Conservation (phyloP, 2,797 vertebrate species). For the Channa striata region DNA sequence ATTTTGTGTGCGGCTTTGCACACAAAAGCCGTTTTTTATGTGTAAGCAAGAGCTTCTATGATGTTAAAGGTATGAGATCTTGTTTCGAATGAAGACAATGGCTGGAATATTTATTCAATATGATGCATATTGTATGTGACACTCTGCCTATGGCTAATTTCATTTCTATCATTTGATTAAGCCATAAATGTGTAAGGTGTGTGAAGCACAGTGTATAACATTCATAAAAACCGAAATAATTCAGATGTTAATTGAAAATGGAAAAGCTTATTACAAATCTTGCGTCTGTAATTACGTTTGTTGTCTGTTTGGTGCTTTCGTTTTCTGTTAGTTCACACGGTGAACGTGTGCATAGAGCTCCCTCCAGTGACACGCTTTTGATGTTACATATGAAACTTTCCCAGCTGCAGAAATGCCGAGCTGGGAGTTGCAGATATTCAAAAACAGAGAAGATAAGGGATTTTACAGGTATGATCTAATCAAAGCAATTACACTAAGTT, state of each 20-base stretch:
- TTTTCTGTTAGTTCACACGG: neutral
- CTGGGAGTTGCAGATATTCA: neutral
- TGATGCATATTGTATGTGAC: neutral
- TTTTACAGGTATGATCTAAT: neutral
- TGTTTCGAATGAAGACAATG: neutral
- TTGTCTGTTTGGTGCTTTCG: no score
- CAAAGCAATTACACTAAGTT: neutral
- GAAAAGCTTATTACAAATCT: neutral
- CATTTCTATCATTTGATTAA: neutral
- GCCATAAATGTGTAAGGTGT: no score
- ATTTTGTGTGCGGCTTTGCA: neutral
- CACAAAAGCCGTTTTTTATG: neutral
- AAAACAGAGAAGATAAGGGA: neutral
- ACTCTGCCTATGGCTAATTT: neutral
- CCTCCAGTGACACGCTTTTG: constrained; percentile 43
- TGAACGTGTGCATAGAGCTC: constrained; percentile 44
- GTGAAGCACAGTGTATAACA: no score
- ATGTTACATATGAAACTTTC: constrained; percentile 19
- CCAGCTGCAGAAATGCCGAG: neutral
- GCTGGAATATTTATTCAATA: neutral
- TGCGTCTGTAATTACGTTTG: neutral
- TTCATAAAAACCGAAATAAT: no score
- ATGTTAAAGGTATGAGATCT: neutral
- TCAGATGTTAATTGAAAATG: neutral
- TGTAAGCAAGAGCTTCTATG: neutral